phyloP scores from a whole-genome alignment of 2,888 invertebrate genomes.

The Tipula confusa region DNA sequence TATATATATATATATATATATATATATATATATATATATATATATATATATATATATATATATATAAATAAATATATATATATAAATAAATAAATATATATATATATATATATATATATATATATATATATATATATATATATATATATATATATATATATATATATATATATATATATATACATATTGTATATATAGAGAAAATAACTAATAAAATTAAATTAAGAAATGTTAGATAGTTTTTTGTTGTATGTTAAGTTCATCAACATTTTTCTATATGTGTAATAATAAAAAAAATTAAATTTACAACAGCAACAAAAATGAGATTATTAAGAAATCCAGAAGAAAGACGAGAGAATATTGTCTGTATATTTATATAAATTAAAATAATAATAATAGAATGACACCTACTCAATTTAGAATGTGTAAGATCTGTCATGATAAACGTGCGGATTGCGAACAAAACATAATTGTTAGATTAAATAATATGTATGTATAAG shows the following conservation, averaged over 20 bases:
- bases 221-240: constrained; percentile 25
- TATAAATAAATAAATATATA: background rate
- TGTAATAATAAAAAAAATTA: background rate
- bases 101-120: background rate
- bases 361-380: background rate
- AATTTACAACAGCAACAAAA: background rate
- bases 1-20: background rate
- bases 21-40: background rate
- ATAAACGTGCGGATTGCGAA: background rate
- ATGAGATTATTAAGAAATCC: background rate
- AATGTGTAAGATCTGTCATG: background rate
- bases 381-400: background rate
- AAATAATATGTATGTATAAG: background rate
- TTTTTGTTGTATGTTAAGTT: background rate
- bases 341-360: background rate
- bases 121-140: background rate
- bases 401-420: background rate
- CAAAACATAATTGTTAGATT: background rate
- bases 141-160: background rate
- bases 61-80: background rate
- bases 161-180: background rate
- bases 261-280: background rate
- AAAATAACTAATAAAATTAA: constrained; percentile 1
- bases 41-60: background rate
- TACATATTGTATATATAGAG: background rate